Percentiles rank a stretch among this genome's conserved stretches.
phyloP scores from a whole-genome alignment of 2,113 vertebrate species.

The Muscicapa adusta region DNA sequence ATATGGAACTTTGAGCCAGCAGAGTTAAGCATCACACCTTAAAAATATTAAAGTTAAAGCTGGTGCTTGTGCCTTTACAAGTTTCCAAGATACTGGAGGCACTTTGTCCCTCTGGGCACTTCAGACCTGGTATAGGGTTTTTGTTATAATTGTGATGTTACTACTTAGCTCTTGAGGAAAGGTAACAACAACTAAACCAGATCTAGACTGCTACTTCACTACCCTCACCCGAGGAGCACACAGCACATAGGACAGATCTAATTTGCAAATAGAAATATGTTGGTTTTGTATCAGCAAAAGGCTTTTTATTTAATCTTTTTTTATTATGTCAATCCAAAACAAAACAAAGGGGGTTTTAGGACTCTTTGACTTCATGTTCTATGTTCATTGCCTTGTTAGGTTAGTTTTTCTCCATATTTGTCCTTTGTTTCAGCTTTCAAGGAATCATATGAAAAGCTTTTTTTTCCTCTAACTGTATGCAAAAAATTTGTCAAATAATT shows the following conservation, averaged over 20 bases:
- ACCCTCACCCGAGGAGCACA: not conserved
- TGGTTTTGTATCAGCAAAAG: not conserved
- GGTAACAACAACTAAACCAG: not conserved
- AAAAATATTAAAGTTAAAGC: not conserved
- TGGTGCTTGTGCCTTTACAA: not conserved
- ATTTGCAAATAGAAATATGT: not conserved
- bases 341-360: not conserved
- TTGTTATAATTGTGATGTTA: not conserved
- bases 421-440: conserved; percentile 34
- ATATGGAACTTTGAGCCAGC: not conserved
- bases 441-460: not conserved
- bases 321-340: not conserved
- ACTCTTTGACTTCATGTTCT: not conserved
- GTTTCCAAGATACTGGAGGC: not conserved
- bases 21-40: not conserved
- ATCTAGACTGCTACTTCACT: not conserved
- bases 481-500: conserved; percentile 75
- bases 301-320: not conserved
- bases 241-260: not conserved
- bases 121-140: not conserved
- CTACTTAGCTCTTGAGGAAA: not conserved
- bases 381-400: not conserved
- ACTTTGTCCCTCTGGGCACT: fast-evolving
- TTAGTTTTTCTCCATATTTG: not conserved
- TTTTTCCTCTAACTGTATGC: conserved; percentile 13